phyloP scores from a whole-genome alignment of 1,140 invertebrate genomes.

The Neotoxoptera formosana region DNA sequence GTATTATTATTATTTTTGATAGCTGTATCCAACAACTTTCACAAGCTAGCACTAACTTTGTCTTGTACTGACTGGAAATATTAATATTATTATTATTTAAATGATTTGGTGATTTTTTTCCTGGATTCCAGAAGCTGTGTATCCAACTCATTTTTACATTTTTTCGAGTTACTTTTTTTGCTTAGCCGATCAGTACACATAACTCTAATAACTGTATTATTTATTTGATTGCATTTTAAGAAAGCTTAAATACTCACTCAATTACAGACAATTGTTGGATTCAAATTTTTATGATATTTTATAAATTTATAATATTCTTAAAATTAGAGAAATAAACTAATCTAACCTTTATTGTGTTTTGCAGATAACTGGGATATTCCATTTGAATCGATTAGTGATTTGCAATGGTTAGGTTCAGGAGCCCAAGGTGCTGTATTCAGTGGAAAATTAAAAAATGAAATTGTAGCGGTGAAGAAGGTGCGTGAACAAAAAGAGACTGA shows the following conservation, averaged over 20 bases:
- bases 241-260: neutral
- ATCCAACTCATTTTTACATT: too few species aligned
- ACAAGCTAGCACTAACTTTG: too few species aligned
- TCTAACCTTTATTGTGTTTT: slow-evolving; percentile 60
- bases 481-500: slow-evolving; percentile 92
- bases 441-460: slow-evolving; percentile 81
- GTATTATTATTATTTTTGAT: too few species aligned
- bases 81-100: too few species aligned
- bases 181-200: neutral
- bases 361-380: slow-evolving; percentile 92
- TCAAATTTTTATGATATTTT: neutral
- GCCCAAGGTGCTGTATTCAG: slow-evolving; percentile 96
- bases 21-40: too few species aligned
- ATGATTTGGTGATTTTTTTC: too few species aligned
- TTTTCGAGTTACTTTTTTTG: too few species aligned
- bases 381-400: slow-evolving; percentile 89
- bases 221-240: neutral
- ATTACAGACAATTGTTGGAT: neutral
- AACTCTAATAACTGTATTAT: neutral
- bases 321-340: neutral
- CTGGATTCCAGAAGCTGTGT: too few species aligned
- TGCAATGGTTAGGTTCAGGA: slow-evolving; percentile 93
- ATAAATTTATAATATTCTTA: neutral
- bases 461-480: slow-evolving; percentile 97
- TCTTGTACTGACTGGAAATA: too few species aligned